Conservation (phyloP, 2,797 vertebrate species). For the Psittacula derbiana region DNA sequence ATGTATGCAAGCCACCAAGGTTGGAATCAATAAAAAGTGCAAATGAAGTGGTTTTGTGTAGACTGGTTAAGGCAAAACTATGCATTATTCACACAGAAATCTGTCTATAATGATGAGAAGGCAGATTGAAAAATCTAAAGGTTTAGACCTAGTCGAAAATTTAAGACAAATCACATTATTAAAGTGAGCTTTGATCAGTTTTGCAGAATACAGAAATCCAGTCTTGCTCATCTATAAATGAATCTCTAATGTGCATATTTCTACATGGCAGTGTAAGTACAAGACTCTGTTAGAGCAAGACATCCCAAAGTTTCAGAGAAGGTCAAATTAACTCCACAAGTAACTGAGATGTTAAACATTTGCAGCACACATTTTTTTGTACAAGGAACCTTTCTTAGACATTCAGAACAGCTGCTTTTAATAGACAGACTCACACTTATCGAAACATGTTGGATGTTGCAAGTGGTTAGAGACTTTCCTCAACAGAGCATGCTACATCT, state of each 20-base stretch:
- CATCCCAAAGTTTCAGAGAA: not conserved
- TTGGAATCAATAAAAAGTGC: conserved; percentile 35
- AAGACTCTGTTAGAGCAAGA: not conserved
- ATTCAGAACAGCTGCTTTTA: not conserved
- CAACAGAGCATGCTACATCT: not conserved
- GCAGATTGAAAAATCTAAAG: conserved; percentile 1
- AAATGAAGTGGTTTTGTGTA: conserved; percentile 34
- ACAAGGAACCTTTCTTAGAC: not conserved
- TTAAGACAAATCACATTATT: conserved; percentile 48
- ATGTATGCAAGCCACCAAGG: not conserved
- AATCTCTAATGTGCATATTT: not conserved
- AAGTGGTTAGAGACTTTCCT: not conserved
- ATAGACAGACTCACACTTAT: not conserved
- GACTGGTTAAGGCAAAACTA: conserved; percentile 17
- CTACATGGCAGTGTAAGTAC: not conserved
- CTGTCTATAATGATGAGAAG: conserved; percentile 8
- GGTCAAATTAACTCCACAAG: not conserved
- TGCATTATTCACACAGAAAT: conserved; percentile 51
- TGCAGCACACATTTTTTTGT: not conserved
- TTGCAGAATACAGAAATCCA: conserved; percentile 13
- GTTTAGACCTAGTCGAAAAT: not conserved
- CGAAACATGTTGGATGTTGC: not conserved
- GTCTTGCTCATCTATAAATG: not conserved
- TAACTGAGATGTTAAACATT: not conserved
- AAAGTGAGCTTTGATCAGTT: conserved; percentile 32